Base-by-base conservation (phyloP, 1,140 invertebrate species). In the Carcinoscorpius rotundicauda region DNA sequence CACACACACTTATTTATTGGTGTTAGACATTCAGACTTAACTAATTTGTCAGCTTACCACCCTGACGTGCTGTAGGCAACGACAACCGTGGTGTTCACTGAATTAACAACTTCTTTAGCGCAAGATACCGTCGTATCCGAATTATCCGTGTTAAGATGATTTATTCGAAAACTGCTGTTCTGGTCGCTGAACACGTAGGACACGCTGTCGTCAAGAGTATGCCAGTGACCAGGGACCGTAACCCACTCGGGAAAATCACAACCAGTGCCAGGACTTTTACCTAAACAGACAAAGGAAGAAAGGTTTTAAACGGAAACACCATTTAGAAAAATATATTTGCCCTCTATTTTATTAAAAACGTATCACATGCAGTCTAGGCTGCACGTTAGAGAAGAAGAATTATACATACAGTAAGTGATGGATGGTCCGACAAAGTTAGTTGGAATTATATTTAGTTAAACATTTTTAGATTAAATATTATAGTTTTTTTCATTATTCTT, bases 121-220 rank as follows among this genome's bases (percentile, higher is more conserved):
- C 68, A 69, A 4, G 65, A 51, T 55, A 69, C 63, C 48, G 64
- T 69, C 4, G 65, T 63, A n/a, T 69, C 68, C 53, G 53, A n/a
- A 55, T 8, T 8, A 1, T 49, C 11, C 4, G 62, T 56, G 4
- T 49, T 9, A 63, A 58, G 60, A 5, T 65, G 65, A 10, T 52
- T 52, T 3, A 66, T 49, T 55, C 56, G 56, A 52, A 89, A 78
- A 1, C 86, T 86, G 1, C 85, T 85, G 71, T 89, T 88, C 72
- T 83, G 82, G 65, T 84, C 83, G 60, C 85, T 85, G 73, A 88
- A 87, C 63, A 83, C 84, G 75, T 87, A 89, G 29, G 84, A 83
- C 70, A 84, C 83, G 8, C 81, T 81, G 9, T 65, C 65, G 51
- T 73, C 73, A 6, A 73, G 51, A 5, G 69, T 70, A 56, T 71